Percentiles rank a stretch among this genome's conserved stretches.
Conservation (phyloP, 2,888 invertebrate genomes). For the Orthonychiurus folsomi region DNA sequence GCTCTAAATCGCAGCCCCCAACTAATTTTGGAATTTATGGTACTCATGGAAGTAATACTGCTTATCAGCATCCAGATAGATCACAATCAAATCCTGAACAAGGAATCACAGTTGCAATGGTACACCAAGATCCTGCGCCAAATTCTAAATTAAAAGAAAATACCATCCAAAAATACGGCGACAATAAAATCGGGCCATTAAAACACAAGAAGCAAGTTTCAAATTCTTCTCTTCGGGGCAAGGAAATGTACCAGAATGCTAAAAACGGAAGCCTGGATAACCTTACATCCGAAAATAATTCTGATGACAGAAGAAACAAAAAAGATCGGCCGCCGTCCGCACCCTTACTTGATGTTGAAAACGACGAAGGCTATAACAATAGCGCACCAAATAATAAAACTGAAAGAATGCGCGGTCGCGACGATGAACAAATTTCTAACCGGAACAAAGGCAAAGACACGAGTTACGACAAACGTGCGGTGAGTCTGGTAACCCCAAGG, state of each 20-base stretch:
- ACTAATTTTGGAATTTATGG: too few species aligned
- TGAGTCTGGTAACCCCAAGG: conserved; percentile 57
- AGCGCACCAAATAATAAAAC: not conserved
- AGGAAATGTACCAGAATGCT: conserved; percentile 20
- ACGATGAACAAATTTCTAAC: conserved; percentile 17
- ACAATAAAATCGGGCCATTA: conserved; percentile 3
- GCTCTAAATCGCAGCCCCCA: too few species aligned
- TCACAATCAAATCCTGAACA: too few species aligned
- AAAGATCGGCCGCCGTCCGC: conserved; percentile 64
- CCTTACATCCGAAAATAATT: conserved; percentile 27
- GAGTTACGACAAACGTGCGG: conserved; percentile 27
- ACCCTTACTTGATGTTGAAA: conserved; percentile 56
- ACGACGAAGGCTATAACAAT: conserved; percentile 12
- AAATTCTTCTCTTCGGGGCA: not conserved
- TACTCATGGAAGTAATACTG: too few species aligned
- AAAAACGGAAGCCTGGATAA: conserved; percentile 40
- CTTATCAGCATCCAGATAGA: too few species aligned
- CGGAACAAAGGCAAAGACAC: conserved; percentile 6
- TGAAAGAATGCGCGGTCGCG: conserved; percentile 20
- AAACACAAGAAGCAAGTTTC: not conserved
- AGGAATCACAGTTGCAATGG: conserved; percentile 35
- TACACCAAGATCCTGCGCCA: conserved; percentile 30
- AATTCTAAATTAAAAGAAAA: conserved; percentile 25
- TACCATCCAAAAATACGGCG: not conserved
- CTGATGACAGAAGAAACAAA: conserved; percentile 13